A percentile compares a stretch with the other conserved stretches of the same genome.
phyloP scores from a whole-genome alignment of 2,113 vertebrate species.

The Asarcornis scutulata region DNA sequence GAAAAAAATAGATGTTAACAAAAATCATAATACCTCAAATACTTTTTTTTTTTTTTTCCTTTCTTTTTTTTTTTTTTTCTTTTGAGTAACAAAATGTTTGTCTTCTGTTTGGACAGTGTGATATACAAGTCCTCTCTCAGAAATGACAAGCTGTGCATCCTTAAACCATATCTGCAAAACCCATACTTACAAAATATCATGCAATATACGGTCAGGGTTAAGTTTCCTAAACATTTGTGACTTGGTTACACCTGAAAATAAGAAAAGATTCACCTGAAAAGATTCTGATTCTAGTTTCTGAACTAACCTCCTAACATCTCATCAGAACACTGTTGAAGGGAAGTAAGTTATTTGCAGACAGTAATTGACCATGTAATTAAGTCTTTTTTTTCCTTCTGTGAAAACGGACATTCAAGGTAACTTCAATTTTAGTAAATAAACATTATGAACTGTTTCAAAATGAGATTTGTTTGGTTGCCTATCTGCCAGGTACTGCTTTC shows the following conservation, averaged over 20 bases:
- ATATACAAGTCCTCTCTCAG: background rate
- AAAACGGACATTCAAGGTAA: background rate
- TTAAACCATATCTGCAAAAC: background rate
- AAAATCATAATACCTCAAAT: background rate
- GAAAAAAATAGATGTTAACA: background rate
- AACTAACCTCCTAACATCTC: background rate
- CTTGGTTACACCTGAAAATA: background rate
- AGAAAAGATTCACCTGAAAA: no score
- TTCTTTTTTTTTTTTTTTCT: background rate
- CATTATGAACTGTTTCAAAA: background rate
- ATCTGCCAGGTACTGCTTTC: background rate
- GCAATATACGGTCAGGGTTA: background rate
- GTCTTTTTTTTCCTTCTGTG: background rate
- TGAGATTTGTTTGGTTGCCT: accelerated
- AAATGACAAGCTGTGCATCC: background rate
- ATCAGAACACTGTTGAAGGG: background rate
- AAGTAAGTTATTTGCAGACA: background rate
- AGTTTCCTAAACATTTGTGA: background rate
- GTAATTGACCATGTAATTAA: background rate
- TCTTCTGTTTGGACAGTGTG: background rate
- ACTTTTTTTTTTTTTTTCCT: background rate
- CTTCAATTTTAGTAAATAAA: background rate
- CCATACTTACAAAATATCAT: background rate
- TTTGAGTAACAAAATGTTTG: background rate
- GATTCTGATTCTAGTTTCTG: background rate